Evolutionary conservation across 2,888 invertebrate species (phyloP).

Genomic region (Labia minor): DNA sequence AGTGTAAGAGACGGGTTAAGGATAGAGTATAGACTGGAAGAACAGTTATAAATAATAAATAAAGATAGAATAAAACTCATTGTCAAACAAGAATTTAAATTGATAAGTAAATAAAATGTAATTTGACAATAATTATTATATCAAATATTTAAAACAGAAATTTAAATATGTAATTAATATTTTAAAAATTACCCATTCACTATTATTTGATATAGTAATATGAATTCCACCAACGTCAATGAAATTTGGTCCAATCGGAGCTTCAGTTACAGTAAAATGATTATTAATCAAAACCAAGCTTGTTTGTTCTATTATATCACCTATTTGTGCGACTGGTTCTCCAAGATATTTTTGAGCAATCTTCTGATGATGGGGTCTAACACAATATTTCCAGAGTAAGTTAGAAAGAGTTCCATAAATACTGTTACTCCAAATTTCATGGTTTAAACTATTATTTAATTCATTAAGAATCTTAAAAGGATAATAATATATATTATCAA

Average conservation of each 20-base stretch:
- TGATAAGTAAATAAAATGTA: no score
- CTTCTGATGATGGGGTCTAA: background rate
- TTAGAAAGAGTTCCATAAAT: background rate
- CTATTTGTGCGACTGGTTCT: background rate
- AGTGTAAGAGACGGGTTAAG: no score
- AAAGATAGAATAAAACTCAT: no score
- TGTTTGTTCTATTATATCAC: background rate
- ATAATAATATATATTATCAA: background rate
- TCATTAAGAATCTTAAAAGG: background rate
- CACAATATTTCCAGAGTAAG: background rate
- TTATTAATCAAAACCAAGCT: background rate
- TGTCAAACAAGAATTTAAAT: no score
- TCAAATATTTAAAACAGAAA: no score
- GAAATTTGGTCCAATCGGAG: background rate
- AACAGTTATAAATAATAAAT: no score
- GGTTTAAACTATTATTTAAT: no score
- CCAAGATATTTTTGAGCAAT: background rate
- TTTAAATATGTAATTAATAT: no score
- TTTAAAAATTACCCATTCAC: no score
- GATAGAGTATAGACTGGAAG: no score
- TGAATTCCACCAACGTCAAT: background rate
- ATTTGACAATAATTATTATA: no score
- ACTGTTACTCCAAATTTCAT: no score
- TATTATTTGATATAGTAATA: background rate
- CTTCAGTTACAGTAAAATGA: background rate